These are phyloP conservation scores for Lasioglossum zephyrum DNA, from an alignment of 2,888 invertebrate genomes.

Conservation along the genomic window DNA sequence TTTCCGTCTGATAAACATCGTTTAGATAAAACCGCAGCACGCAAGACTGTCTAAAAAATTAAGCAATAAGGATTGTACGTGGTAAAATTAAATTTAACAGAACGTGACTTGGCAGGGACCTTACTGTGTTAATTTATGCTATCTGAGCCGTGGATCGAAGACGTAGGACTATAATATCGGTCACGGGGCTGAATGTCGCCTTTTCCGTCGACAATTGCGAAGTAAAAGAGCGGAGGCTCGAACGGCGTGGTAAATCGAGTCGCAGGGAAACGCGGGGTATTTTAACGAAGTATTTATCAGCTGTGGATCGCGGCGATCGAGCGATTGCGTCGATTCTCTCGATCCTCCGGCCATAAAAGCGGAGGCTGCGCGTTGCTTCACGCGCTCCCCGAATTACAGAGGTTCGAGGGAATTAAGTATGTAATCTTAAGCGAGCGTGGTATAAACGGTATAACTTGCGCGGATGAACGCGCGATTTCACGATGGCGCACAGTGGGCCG, in stretches of 20 bases:
- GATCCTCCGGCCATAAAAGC: conserved; percentile 42
- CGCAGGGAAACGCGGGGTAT: conserved; percentile 34
- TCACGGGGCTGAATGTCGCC: neutral
- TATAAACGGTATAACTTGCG: neutral
- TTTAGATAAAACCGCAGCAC: neutral
- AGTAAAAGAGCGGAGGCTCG: neutral
- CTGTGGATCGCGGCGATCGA: conserved; percentile 51
- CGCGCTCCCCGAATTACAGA: conserved; percentile 23
- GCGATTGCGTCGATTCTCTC: conserved; percentile 12
- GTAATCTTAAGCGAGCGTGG: conserved; percentile 38
- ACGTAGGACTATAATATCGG: conserved; percentile 1
- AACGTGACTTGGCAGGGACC: neutral
- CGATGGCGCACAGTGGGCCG: no score
- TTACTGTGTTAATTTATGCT: neutral
- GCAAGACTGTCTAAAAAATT: neutral
- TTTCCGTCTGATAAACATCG: neutral
- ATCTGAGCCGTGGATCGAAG: neutral
- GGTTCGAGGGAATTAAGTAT: conserved; percentile 22
- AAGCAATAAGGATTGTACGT: neutral
- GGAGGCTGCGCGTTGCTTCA: neutral
- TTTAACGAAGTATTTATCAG: conserved; percentile 66
- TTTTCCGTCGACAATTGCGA: neutral
- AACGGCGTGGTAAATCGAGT: conserved; percentile 20
- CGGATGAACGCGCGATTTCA: neutral
- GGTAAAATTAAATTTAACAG: neutral